Evolutionary conservation across 2,888 invertebrate genomes (phyloP).

Genomic region (Campoplex capitator): DNA sequence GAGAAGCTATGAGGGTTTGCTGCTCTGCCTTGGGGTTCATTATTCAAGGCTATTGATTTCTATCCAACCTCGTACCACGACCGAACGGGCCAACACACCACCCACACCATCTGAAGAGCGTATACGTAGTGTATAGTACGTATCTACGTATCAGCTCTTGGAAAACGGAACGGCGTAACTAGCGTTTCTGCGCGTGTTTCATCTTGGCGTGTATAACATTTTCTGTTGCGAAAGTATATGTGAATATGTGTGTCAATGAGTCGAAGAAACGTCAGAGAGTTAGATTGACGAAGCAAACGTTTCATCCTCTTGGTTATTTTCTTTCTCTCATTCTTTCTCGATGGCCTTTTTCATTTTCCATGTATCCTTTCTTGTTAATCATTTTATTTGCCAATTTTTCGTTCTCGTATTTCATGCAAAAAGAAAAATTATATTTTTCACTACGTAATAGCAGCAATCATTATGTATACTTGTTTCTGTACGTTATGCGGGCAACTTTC

Average conservation of each 20-base stretch:
- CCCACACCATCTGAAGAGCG: constrained; percentile 68
- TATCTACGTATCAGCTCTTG: constrained; percentile 12
- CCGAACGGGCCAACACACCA: constrained; percentile 77
- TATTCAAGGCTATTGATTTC: constrained; percentile 85
- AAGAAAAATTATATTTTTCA: no score
- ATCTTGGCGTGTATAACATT: constrained; percentile 17
- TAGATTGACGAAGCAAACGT: background rate
- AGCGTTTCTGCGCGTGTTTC: background rate
- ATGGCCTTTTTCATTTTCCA: background rate
- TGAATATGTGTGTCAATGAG: no score
- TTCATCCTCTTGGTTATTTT: background rate
- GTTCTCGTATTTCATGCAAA: no score
- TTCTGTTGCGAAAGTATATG: background rate
- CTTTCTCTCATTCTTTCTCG: background rate
- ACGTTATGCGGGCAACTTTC: no score
- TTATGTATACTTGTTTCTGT: no score
- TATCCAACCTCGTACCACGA: constrained; percentile 82
- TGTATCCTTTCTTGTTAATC: background rate
- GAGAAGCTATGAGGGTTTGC: constrained; percentile 66
- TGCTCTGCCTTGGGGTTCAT: constrained; percentile 83
- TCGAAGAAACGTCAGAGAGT: no score
- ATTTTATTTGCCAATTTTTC: background rate
- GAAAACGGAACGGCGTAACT: constrained; percentile 31
- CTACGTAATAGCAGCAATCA: no score
- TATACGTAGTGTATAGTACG: constrained; percentile 13